Conservation (phyloP, 2,113 vertebrate species). For the Stegostoma tigrinum region DNA sequence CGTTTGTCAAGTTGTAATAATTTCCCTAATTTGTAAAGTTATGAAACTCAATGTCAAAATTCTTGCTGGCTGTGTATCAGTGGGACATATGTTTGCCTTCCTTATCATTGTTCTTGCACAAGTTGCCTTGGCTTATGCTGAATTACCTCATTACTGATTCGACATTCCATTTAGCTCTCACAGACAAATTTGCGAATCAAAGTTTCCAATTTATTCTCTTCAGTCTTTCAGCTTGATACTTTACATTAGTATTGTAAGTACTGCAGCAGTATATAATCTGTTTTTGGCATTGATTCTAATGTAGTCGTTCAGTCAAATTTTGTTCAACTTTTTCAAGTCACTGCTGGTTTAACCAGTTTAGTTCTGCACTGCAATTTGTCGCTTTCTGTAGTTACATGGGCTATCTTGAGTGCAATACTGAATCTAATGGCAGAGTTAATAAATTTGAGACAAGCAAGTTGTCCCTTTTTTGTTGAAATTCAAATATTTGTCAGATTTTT, state of each 20-base stretch:
- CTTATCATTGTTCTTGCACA: background rate
- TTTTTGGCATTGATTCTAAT: background rate
- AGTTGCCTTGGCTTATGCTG: background rate
- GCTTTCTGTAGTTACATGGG: background rate
- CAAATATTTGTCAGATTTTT: background rate
- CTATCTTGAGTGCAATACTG: background rate
- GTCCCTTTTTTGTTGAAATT: too few species aligned
- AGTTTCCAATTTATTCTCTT: conserved; percentile 27
- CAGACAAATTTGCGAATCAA: background rate
- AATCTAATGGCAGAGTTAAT: background rate
- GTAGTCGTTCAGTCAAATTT: conserved; percentile 1
- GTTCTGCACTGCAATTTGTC: background rate
- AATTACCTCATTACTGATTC: conserved; percentile 20
- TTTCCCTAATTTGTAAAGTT: background rate
- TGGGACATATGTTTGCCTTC: background rate
- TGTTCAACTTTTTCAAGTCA: background rate
- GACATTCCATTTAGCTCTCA: background rate
- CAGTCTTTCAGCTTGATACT: conserved; percentile 6
- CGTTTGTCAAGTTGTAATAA: background rate
- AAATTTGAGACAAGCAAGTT: background rate
- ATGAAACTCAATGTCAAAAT: background rate
- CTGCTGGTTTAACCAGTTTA: background rate
- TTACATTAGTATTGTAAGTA: background rate
- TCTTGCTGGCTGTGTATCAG: background rate
- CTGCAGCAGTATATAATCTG: background rate